phyloP scores from a whole-genome alignment of 1,140 invertebrate species.

The Diorhabda carinulata region DNA sequence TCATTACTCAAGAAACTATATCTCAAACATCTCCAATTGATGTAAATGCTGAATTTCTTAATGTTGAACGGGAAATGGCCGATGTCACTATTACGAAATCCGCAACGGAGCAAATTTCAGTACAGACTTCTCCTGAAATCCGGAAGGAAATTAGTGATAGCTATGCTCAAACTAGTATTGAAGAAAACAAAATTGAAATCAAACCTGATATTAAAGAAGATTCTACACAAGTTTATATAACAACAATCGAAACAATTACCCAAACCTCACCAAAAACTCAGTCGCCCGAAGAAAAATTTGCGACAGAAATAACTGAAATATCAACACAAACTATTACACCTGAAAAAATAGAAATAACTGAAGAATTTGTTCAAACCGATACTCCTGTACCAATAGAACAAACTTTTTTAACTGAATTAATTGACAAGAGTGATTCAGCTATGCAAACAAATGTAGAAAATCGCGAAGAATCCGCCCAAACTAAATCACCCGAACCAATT shows the following conservation, averaged over 20 bases:
- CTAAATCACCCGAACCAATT: slow-evolving; percentile 34
- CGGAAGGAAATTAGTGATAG: slow-evolving; percentile 46
- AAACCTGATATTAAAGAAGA: slow-evolving; percentile 40
- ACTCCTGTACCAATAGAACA: slow-evolving; percentile 48
- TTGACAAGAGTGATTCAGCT: slow-evolving; percentile 49
- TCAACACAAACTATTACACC: slow-evolving; percentile 54
- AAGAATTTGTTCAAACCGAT: slow-evolving; percentile 49
- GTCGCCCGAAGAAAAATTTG: slow-evolving; percentile 42
- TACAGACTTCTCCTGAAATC: slow-evolving; percentile 58
- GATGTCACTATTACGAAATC: slow-evolving; percentile 4
- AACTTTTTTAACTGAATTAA: slow-evolving; percentile 49
- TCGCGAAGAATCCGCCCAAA: slow-evolving; percentile 44
- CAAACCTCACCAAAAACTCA: slow-evolving; percentile 34
- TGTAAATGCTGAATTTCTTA: slow-evolving; percentile 14
- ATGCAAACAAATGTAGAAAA: slow-evolving; percentile 43
- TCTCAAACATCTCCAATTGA: slow-evolving; percentile 50
- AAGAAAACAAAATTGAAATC: slow-evolving; percentile 25
- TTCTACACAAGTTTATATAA: slow-evolving; percentile 41
- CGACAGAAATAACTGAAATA: slow-evolving; percentile 48
- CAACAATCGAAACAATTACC: slow-evolving; percentile 33
- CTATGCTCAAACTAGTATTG: slow-evolving; percentile 48
- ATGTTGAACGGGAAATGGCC: slow-evolving; percentile 16
- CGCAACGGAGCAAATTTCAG: slow-evolving; percentile 49
- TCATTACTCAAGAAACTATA: slow-evolving; percentile 49
- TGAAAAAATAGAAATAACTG: slow-evolving; percentile 38